Base-by-base conservation (phyloP, 2,797 vertebrate genomes). In the Hafferia zeledoni region DNA sequence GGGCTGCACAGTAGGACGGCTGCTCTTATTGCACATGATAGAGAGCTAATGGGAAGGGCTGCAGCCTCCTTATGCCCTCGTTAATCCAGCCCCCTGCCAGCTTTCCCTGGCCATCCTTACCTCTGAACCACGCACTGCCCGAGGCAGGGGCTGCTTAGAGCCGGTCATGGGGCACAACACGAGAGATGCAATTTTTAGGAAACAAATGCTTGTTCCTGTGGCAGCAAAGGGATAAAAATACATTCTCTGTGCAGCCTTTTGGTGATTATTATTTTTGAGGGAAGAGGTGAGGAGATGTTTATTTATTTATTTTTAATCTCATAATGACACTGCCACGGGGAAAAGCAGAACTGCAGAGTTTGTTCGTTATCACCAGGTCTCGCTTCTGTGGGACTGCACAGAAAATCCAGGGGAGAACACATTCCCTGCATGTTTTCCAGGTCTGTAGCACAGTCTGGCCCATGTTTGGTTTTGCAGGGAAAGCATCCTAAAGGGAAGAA, bases 11-110 rank as follows among this genome's bases (percentile, higher is more conserved):
- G 96, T 61, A 56, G 94, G 96, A 83, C 0, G 17, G 78, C 92
- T 87, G 91, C 81, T 96, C 94, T 90, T 76, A 55, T 14, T 74
- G 84, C 81, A 87, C 91, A 67, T 56, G 96, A 89, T 15, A 82
- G 81, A 46, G 90, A 89, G 84, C 92, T 96, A 83, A 92, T 92
- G 82, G 95, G 52, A 81, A 91, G 81, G 95, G 92, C 86, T 93
- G 87, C 91, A 87, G 93, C 65, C 82, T 89, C 53, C 65, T 50
- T 1, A 10, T 37, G 30, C 65, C 69, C 85, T 89, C 10, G 16
- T 91, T 93, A 94, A 90, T 89, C 46, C 86, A 78, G 5, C 67
- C 68, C 80, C 83, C 93, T 2, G 6, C 76, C 83, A 76, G 70
- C 33, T 69, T 30, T 72, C 17, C 83, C 65, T 59, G 37, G 76